These are phyloP conservation scores for Sabatieria punctata DNA, from an alignment of 2,888 invertebrate genomes.

Conservation along the genomic window DNA sequence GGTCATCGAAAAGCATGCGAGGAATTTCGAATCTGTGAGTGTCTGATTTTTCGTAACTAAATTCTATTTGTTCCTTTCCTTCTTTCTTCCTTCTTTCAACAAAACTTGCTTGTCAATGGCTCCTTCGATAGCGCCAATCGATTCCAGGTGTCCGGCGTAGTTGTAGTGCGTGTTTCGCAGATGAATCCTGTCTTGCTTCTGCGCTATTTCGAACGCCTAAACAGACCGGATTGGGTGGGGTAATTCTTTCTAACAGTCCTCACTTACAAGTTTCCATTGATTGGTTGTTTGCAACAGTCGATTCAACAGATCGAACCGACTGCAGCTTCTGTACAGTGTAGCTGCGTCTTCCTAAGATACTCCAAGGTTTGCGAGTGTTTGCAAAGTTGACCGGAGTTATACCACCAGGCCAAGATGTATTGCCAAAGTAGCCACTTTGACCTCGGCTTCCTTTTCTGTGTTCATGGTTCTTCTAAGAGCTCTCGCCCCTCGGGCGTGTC, in stretches of 20 bases:
- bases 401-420: conserved; percentile 75
- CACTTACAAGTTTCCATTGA: conserved; percentile 48
- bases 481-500: conserved; percentile 39
- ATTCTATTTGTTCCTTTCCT: conserved; percentile 11
- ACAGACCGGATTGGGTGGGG: neutral
- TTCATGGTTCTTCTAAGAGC: conserved; percentile 32
- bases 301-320: conserved; percentile 68
- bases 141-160: conserved; percentile 45
- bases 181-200: conserved; percentile 58
- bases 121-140: conserved; percentile 51
- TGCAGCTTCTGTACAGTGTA: conserved; percentile 57
- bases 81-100: too few relatives aligned
- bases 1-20: conserved; percentile 65
- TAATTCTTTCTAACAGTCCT: neutral
- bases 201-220: conserved; percentile 49
- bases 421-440: conserved; percentile 69
- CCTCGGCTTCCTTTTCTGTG: conserved; percentile 44
- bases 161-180: conserved; percentile 59
- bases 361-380: too few relatives aligned
- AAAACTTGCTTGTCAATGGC: conserved; percentile 49
- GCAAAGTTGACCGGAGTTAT: conserved; percentile 12
- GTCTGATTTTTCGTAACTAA: conserved; percentile 59
- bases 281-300: conserved; percentile 56
- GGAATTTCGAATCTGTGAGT: conserved; percentile 65
- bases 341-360: conserved; percentile 83